Base-by-base conservation (phyloP, 1,140 invertebrate genomes). In the Caerostris extrusa region DNA sequence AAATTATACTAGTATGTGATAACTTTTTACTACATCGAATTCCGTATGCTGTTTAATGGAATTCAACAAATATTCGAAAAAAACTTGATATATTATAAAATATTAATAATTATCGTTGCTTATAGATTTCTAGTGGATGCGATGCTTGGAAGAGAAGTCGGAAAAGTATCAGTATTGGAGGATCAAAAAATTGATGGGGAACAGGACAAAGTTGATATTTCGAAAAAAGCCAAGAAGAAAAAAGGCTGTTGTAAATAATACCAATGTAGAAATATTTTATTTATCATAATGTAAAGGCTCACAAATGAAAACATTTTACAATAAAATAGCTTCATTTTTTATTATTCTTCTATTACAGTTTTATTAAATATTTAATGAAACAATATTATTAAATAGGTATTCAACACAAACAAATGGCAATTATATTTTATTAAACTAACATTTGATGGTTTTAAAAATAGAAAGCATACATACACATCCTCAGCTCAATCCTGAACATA, bases 61-160 rank as follows among this genome's bases (percentile, higher is more conserved):
- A 34, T 34, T 34, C 34, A 34, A 34, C 34, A 34, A 34, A 34
- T 34, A 34, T 34, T 34, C 34, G 34, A 64, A 64, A 64, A 10
- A 64, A 64, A 64, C 61, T 64, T 7, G 7, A 64, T 64, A 10
- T 64, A 64, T 64, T 64, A 7, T 64, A 64, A 64, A 64, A 17
- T 17, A 64, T 64, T 64, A 10, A 64, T 83, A 4, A 83, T 56
- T 3, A 83, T 34, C 17, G 34, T 82, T 61, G 5, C 17, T 81
- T 71, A 56, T 56, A 93, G 91, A 34, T 93, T 93, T 57, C 17
- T 93, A 57, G 85, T 93, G 10, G 91, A 93, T 71, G 91, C 91
- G 8, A 93, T 93, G 91, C 53, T 93, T 34, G 71, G 56, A 34
- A 61, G 64, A 87, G 91, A 93, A 34, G 56, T 19, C 53, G 91